Evolutionary conservation across 2,888 invertebrate genomes (phyloP).

Genomic region (Drosophila limbata): DNA sequence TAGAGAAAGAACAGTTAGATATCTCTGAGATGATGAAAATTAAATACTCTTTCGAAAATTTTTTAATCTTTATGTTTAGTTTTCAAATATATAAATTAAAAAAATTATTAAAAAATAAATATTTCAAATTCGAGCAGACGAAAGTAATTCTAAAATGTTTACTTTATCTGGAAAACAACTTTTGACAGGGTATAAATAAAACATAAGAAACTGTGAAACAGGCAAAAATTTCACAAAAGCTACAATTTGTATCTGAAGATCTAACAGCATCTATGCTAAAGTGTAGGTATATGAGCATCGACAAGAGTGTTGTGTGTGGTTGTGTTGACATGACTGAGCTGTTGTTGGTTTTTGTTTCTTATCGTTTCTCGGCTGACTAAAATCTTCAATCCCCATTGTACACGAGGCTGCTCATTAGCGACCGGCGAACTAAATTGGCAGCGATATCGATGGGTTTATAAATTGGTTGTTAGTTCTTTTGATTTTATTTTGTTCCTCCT

Average conservation of each 20-base stretch:
- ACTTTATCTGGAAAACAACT: not conserved
- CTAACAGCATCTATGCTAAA: conserved; percentile 10
- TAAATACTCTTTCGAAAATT: not conserved
- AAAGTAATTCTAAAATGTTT: no score
- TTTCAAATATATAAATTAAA: no score
- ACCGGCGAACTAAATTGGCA: conserved; percentile 44
- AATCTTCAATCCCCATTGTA: conserved; percentile 50
- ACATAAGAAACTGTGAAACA: not conserved
- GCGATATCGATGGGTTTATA: conserved; percentile 53
- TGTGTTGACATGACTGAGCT: conserved; percentile 14
- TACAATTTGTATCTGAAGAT: conserved; percentile 16
- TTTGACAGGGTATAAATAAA: not conserved
- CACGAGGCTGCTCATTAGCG: conserved; percentile 46
- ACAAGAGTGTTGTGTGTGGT: conserved; percentile 11
- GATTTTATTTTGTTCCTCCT: conserved; percentile 9
- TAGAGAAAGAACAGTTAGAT: conserved; percentile 30
- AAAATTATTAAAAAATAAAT: no score
- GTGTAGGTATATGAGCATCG: conserved; percentile 21
- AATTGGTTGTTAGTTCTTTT: conserved; percentile 49
- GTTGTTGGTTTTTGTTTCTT: conserved; percentile 29
- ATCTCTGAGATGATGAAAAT: conserved; percentile 12
- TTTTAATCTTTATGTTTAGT: no score
- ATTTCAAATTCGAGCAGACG: no score
- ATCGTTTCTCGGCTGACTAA: conserved; percentile 48
- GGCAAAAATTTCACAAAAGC: conserved; percentile 44